Evolutionary conservation across 2,113 vertebrate genomes (phyloP).

Genomic region (Pollimyrus isidori): DNA sequence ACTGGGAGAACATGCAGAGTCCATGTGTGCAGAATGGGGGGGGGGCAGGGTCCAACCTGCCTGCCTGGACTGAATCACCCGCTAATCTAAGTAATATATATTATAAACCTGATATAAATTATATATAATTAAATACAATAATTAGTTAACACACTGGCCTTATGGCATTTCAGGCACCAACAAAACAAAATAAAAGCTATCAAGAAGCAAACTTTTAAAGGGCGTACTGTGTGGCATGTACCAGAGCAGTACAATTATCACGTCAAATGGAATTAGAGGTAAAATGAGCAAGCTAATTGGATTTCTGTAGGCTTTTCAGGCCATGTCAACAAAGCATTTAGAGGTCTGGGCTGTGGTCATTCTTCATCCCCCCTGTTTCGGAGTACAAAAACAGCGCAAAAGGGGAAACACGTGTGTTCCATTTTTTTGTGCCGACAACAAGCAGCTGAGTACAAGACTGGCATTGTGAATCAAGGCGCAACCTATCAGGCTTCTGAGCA

Average conservation of each 20-base stretch:
- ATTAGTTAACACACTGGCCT: not conserved
- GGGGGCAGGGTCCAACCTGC: not conserved
- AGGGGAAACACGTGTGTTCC: not conserved
- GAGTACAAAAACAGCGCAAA: not conserved
- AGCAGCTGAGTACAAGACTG: slow-evolving; percentile 2
- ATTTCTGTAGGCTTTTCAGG: not conserved
- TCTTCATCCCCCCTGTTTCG: not conserved
- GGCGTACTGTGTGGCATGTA: not conserved
- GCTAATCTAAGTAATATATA: not conserved
- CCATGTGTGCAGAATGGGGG: not conserved
- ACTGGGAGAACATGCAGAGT: not conserved
- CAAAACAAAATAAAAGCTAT: not conserved
- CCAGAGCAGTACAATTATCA: slow-evolving; percentile 15
- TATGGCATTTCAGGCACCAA: not conserved
- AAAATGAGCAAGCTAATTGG: not conserved
- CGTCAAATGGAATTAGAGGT: not conserved
- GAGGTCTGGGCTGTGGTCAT: not conserved
- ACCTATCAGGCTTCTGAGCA: not conserved
- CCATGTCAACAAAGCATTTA: slow-evolving; percentile 19
- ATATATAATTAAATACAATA: not conserved
- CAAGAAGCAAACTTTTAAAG: not conserved
- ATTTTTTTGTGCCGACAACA: not conserved
- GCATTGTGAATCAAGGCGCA: not conserved
- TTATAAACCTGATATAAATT: too few species aligned
- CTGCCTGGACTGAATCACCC: not conserved